Evolutionary conservation across 2,888 invertebrate species (phyloP).

Genomic region (Polietes domitor): DNA sequence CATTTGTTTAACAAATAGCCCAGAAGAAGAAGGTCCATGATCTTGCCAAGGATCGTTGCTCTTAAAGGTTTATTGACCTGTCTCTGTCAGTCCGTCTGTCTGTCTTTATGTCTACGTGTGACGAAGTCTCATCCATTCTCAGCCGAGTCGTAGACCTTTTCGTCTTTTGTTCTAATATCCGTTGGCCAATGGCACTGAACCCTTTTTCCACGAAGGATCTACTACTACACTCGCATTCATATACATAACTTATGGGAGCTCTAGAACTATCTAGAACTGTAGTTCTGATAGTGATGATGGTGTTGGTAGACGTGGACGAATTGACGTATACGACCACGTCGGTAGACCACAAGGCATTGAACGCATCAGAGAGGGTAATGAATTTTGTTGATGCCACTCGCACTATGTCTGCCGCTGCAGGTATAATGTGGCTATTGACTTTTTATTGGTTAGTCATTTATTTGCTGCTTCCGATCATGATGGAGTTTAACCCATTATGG

Average conservation of each 20-base stretch:
- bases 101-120: slow-evolving; percentile 10
- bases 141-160: background rate
- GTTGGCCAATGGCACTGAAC: slow-evolving; percentile 54
- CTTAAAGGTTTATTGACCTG: slow-evolving; percentile 54
- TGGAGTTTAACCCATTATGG: slow-evolving; percentile 3
- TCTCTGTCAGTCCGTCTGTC: slow-evolving; percentile 33
- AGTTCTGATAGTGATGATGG: background rate
- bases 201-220: slow-evolving; percentile 39
- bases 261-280: background rate
- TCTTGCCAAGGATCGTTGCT: slow-evolving; percentile 62
- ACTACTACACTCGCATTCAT: background rate
- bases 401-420: slow-evolving; percentile 23
- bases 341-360: slow-evolving; percentile 48
- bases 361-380: slow-evolving; percentile 55
- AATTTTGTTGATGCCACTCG: slow-evolving; percentile 22
- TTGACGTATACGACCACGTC: slow-evolving; percentile 7
- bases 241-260: background rate
- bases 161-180: slow-evolving; percentile 49
- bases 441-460: slow-evolving; percentile 3
- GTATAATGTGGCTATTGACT: slow-evolving; percentile 55
- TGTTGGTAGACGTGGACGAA: background rate
- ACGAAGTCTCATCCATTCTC: background rate
- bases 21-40: slow-evolving; percentile 58
- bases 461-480: background rate
- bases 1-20: slow-evolving; percentile 51